Evolutionary conservation across 2,888 invertebrate genomes (phyloP), one percentile per base, ranked within the genome.

Genomic region (Watsonalla cultraria): DNA sequence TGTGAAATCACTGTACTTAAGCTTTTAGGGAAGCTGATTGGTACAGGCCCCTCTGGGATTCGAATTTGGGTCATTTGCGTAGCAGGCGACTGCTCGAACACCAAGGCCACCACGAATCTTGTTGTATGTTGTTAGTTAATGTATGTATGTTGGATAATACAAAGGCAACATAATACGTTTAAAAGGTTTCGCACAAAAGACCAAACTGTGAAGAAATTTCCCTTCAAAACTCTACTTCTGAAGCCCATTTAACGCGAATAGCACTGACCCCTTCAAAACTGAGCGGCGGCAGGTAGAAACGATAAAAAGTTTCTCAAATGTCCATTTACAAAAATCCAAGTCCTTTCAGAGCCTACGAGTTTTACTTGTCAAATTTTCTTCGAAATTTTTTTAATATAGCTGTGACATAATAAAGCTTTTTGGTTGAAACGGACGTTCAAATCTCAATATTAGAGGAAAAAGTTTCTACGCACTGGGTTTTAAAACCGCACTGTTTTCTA

Each of bases 351-450:
- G 9, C 11, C 42, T 11, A 11, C 39, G 37, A 15, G 49, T 15
- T 15, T 49, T 49, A 37, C 49, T 39, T 39, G 37, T 33, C 14
- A 37, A 49, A 14, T 37, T 49, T 39, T 14, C 15, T 39, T 15
- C 8, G 34, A 14, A 5, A 33, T 39, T 49, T 48, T 49, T 49
- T 15, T 34, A 48, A 13, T 13, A 7, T 37, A 34, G 34, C 14
- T 59, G 60, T 55, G 63, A 64, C 59, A 60, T 64, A 61, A 65
- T 60, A 65, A 61, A 60, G 62, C 55, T 55, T 58, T 49, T 49
- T 49, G 39, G 49, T 15, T 54, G 57, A 66, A 61, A 57, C 54
- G 59, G 59, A 52, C 47, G 59, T 15, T 42, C 9, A 39, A 14
- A 15, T 49, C 62, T 60, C 58, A 61, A 60, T 66, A 62, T 61